Evolutionary conservation across 2,113 vertebrate genomes (phyloP).

Genomic region (Triplophysa siluroides): DNA sequence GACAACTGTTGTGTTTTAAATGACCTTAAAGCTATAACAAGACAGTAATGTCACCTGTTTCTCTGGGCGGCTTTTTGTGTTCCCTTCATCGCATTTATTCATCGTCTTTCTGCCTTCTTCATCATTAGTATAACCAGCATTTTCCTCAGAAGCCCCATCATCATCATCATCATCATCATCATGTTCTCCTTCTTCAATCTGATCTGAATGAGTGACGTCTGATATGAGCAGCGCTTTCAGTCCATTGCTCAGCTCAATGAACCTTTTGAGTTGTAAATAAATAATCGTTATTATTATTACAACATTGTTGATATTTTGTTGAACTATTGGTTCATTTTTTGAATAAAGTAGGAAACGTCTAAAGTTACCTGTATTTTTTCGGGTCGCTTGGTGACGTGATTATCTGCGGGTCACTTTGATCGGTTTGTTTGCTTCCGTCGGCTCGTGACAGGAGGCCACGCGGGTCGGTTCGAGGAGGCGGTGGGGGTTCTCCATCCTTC

Average conservation of each 20-base stretch:
- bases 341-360: no score
- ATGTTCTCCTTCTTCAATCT: no score
- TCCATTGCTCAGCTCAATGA: constrained; percentile 86
- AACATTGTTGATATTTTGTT: no score
- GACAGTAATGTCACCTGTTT: constrained; percentile 81
- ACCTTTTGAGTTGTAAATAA: constrained; percentile 68
- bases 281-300: no score
- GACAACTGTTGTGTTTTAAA: no score
- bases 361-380: constrained; percentile 88
- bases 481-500: constrained; percentile 61
- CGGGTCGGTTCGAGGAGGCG: constrained; percentile 31
- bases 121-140: constrained; percentile 68
- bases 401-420: constrained; percentile 81
- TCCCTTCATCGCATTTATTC: neutral
- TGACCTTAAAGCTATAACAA: constrained; percentile 46
- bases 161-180: constrained; percentile 16
- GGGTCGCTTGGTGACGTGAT: constrained; percentile 93
- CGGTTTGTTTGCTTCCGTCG: constrained; percentile 61
- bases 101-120: constrained; percentile 58
- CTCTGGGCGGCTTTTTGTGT: constrained; percentile 79
- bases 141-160: constrained; percentile 60
- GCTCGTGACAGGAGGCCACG: constrained; percentile 48
- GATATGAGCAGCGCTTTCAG: constrained; percentile 91
- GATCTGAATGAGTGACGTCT: constrained; percentile 76
- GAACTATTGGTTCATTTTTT: no score